A percentile compares a stretch with the other conserved stretches of the same genome.
Evolutionary conservation across 2,797 vertebrate genomes (phyloP).

Genomic region (Dicrostonyx torquatus): DNA sequence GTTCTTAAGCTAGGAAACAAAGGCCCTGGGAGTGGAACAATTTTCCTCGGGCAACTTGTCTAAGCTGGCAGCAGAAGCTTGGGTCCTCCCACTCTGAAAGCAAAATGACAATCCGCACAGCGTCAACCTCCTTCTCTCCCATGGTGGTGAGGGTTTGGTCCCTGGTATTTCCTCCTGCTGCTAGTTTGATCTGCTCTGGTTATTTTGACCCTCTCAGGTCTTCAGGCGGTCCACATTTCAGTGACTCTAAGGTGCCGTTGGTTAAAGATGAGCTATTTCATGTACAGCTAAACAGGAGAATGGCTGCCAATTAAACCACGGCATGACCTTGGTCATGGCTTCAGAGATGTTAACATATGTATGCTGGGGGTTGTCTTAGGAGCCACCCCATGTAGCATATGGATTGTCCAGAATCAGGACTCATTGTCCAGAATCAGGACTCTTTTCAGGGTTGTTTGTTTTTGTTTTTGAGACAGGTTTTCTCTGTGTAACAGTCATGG

Average conservation of each 20-base stretch:
- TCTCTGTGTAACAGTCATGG: too few relatives aligned
- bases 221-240: neutral
- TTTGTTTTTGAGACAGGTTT: neutral
- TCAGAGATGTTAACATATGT: neutral
- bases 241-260: neutral
- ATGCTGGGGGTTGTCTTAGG: accelerated
- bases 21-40: slow-evolving; percentile 9
- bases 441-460: neutral
- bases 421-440: neutral
- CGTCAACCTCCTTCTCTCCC: neutral
- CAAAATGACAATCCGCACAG: accelerated
- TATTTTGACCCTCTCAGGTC: neutral
- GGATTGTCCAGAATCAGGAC: neutral
- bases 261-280: neutral
- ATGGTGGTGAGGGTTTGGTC: neutral
- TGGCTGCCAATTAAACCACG: neutral
- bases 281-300: neutral
- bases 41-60: slow-evolving; percentile 64
- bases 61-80: slow-evolving; percentile 35
- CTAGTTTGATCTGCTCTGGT: neutral
- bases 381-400: neutral
- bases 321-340: neutral
- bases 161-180: neutral
- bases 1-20: slow-evolving; percentile 44
- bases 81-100: neutral